phyloP scores from a whole-genome alignment of 2,888 invertebrate genomes.

The Cremastinae sp. region DNA sequence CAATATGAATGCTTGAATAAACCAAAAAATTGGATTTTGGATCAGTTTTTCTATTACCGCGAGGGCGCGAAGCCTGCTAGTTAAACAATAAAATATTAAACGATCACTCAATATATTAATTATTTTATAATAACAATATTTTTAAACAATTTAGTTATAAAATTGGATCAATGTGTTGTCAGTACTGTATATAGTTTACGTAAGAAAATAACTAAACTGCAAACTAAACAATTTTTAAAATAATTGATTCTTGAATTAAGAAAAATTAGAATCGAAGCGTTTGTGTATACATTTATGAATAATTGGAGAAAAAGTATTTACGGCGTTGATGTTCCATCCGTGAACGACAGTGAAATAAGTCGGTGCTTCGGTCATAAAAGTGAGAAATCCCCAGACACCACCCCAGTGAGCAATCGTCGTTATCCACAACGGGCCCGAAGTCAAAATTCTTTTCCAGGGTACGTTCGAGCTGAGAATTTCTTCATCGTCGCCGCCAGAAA shows the following conservation, averaged over 20 bases:
- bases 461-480: conserved; percentile 72
- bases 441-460: conserved; percentile 85
- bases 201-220: background rate
- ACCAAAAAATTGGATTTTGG: too few species aligned
- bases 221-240: background rate
- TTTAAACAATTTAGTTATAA: too few species aligned
- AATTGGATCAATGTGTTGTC: too few species aligned
- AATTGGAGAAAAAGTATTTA: conserved; percentile 80
- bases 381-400: conserved; percentile 86
- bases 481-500: conserved; percentile 77
- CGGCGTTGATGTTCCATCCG: conserved; percentile 86
- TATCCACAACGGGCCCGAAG: conserved; percentile 84
- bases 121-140: too few species aligned
- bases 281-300: too few species aligned
- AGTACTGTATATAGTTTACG: too few species aligned
- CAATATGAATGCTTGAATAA: too few species aligned
- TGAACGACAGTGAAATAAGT: conserved; percentile 87
- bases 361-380: conserved; percentile 87
- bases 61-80: too few species aligned
- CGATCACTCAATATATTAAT: too few species aligned
- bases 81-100: too few species aligned
- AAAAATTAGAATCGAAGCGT: too few species aligned
- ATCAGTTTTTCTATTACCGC: too few species aligned
- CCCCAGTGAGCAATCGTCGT: conserved; percentile 86
- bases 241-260: background rate